Conservation (phyloP, 2,113 vertebrate genomes). For the Pelodiscus sinensis region DNA sequence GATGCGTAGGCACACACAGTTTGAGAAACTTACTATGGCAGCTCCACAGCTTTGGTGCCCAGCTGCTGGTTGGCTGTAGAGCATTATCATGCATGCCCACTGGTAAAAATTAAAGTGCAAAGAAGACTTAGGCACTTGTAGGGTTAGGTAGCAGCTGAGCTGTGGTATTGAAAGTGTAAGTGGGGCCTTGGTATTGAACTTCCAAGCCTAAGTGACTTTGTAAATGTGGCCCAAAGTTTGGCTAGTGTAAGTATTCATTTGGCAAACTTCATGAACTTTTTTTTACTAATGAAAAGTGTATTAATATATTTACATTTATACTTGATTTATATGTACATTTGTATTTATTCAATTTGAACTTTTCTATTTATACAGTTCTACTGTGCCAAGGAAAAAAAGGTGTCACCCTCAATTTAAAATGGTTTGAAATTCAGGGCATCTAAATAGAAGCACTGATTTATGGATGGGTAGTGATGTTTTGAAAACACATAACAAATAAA, state of each 20-base stretch:
- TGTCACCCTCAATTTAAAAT: constrained; percentile 27
- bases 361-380: constrained; percentile 10
- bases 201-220: not conserved
- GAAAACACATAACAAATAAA: not conserved
- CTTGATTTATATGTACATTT: not conserved
- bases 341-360: constrained; percentile 27
- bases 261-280: not conserved
- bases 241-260: not conserved
- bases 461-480: constrained; percentile 17
- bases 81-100: not conserved
- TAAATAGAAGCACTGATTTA: constrained; percentile 32
- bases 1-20: not conserved
- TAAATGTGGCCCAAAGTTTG: not conserved
- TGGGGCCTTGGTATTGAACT: not conserved
- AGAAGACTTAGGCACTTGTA: not conserved
- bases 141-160: not conserved
- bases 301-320: too few species aligned
- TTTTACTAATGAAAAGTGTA: not conserved
- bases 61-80: not conserved
- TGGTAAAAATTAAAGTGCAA: not conserved
- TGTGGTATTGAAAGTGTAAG: not conserved
- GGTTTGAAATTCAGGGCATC: constrained; percentile 36
- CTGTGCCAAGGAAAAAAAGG: not conserved
- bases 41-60: not conserved
- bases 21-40: not conserved